Percentiles rank a stretch among this genome's conserved stretches.
Evolutionary conservation across 2,113 vertebrate species (phyloP).

Genomic region (Stomatorhinus ivindoensis): DNA sequence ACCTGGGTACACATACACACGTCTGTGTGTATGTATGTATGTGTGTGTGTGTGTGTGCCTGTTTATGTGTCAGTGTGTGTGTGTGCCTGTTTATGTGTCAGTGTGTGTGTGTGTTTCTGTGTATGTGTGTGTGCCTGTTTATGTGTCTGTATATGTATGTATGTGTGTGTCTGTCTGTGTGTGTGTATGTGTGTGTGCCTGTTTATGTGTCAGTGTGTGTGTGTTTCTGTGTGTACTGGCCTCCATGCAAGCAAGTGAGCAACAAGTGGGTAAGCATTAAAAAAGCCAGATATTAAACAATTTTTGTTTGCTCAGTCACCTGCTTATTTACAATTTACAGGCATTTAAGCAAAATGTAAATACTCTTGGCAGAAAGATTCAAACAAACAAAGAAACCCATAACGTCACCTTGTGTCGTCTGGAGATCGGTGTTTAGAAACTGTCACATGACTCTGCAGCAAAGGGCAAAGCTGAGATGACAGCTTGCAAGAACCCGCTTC

Average conservation of each 20-base stretch:
- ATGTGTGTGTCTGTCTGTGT: not conserved
- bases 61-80: no score
- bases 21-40: not conserved
- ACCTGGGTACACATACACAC: not conserved
- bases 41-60: no score
- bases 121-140: no score
- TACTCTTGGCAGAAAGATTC: not conserved
- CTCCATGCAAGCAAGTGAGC: not conserved
- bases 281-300: not conserved
- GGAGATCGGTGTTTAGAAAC: not conserved
- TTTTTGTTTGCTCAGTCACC: not conserved
- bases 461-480: not conserved
- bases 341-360: not conserved
- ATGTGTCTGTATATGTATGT: no score
- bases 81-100: no score
- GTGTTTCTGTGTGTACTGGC: not conserved
- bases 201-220: not conserved
- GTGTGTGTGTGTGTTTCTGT: no score
- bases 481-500: not conserved
- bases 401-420: not conserved
- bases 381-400: not conserved
- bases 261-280: not conserved
- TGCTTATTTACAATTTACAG: not conserved
- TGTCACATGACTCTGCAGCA: not conserved
- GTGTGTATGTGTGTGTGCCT: not conserved